Base-by-base conservation (phyloP, 2,888 invertebrate species). In the Laothoe populi region DNA sequence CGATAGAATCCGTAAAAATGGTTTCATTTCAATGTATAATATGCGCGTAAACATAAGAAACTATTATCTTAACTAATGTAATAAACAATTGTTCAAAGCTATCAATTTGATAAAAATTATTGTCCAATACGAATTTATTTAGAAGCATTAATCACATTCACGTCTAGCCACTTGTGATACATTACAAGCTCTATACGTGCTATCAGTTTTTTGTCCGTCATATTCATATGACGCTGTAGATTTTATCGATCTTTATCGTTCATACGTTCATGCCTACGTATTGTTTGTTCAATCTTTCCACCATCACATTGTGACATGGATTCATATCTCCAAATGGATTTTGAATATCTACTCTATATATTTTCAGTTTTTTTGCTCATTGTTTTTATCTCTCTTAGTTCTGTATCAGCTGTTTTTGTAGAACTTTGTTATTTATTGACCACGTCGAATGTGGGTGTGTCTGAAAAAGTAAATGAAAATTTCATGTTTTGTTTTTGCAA, bases 201-300 rank as follows among this genome's bases (percentile, higher is more conserved):
- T 13, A 60, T 44, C 19, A 44, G 44, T 49, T 60, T 48, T 70
- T 66, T 71, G 67, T 68, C 66, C 66, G 65, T 72, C 67, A 64
- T 66, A 72, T 76, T 73, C 63, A 66, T 74, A 77, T 84, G 84
- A 84, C 82, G 67, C 67, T 66, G 79, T 74, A 77, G 26, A 49
- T 40, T 60, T 19, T 75, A 77, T 74, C 71, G 80, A 79, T 79
- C 73, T 65, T 77, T 79, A 82, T 83, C 78, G 74, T 71, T 26
- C 49, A 42, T 49, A 40, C 42, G 60, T 23, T 49, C 24, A 49
- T 62, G 66, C 70, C 67, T 69, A 68, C 63, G 64, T 71, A 70
- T 74, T 74, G 67, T 75, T 74, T 71, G 66, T 71, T 64, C 68
- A 64, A 49, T 65, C 65, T 60, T 61, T 23, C 67, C 62, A 63